Evolutionary conservation across 2,888 invertebrate genomes (phyloP).

Genomic region (Heliconius ismenius): DNA sequence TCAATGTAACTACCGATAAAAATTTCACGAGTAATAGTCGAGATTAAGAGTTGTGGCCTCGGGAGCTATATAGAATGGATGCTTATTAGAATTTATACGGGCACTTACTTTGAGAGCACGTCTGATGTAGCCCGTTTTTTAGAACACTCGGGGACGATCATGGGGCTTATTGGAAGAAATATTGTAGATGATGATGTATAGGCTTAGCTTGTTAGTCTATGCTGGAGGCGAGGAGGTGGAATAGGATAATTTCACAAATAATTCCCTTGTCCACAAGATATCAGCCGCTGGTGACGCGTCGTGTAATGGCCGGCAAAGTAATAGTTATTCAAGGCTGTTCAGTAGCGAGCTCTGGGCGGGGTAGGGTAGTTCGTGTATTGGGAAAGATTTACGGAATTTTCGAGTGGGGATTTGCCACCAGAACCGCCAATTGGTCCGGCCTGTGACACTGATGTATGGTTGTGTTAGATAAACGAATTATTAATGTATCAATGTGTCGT

Average conservation of each 20-base stretch:
- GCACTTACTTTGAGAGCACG: conserved; percentile 55
- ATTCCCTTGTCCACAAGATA: conserved; percentile 74
- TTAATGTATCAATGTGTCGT: conserved; percentile 50
- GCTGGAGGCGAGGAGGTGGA: conserved; percentile 64
- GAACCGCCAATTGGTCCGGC: conserved; percentile 75
- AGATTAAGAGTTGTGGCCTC: conserved; percentile 76
- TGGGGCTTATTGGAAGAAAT: conserved; percentile 73
- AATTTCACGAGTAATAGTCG: conserved; percentile 74
- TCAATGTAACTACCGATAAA: conserved; percentile 70
- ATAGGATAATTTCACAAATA: conserved; percentile 72
- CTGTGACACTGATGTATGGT: conserved; percentile 77
- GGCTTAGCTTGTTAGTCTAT: conserved; percentile 62
- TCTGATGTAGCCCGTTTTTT: conserved; percentile 70
- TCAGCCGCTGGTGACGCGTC: conserved; percentile 72
- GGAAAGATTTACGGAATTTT: conserved; percentile 65
- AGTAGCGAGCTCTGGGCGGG: conserved; percentile 77
- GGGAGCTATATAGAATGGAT: conserved; percentile 66
- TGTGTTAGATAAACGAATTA: conserved; percentile 55
- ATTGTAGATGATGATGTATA: conserved; percentile 65
- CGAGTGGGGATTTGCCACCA: conserved; percentile 67
- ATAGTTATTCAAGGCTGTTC: conserved; percentile 74
- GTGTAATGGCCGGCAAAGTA: conserved; percentile 66
- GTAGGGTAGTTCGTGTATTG: conserved; percentile 57
- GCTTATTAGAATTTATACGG: conserved; percentile 77
- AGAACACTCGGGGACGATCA: conserved; percentile 66